Evolutionary conservation across 2,888 invertebrate genomes (phyloP), one percentile per base, ranked within the genome.

Genomic region (Athrips mouffetella): DNA sequence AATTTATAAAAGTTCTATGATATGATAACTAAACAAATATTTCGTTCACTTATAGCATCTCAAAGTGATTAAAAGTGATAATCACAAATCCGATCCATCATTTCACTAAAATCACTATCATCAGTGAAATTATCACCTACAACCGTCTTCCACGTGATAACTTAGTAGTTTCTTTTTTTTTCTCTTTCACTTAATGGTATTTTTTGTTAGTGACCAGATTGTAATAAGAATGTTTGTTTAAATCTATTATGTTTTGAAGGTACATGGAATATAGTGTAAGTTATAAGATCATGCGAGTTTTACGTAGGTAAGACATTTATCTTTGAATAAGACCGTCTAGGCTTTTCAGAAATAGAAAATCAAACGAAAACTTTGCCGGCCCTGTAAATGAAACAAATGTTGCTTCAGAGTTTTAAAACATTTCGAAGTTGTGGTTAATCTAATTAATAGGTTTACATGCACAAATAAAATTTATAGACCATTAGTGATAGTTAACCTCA

Each of bases 201-300:
- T 78, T 80, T 80, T 78, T 76, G 56, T 62, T 48, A 35, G 62
- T 54, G 54, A 52, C 39, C 48, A 41, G 45, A 46, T 52, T 47
- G 57, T 78, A 77, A 77, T 76, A 70, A 62, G 65, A 69, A 76
- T 85, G 85, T 85, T 86, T 86, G 84, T 86, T 84, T 85, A 80
- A 83, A 76, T 77, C 76, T 81, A 76, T 80, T 78, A 77, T 60
- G 55, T 64, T 67, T 63, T 64, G 60, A 33, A 63, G 55, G 60
- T 54, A 46, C 52, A 48, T 39, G 31, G 15, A n/a, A 35, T 45
- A 25, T 65, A 69, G 73, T 49, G 1, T 16, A 65, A 70, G 55
- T 52, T 10, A 57, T 11, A 47, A 60, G n/a, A 7, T 21, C 13
- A 20, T n/a, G 11, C 8, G 23, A 6, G 39, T n/a, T n/a, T n/a